Evolutionary conservation across 2,888 invertebrate species (phyloP).

Genomic region (Eupithecia subfuscata): DNA sequence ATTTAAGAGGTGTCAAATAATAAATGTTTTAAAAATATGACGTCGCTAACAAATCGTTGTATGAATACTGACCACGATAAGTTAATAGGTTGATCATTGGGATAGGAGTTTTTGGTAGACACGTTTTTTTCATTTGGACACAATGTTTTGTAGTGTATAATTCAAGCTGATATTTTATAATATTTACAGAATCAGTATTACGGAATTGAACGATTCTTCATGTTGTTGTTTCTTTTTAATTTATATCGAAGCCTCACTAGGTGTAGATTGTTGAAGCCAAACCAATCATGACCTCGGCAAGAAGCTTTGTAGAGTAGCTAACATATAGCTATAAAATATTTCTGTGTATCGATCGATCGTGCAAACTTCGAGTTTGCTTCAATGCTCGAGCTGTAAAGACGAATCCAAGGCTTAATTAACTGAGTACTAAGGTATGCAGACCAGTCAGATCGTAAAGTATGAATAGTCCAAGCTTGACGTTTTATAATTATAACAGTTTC

Average conservation of each 20-base stretch:
- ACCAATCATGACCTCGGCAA: slow-evolving; percentile 26
- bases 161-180: not conserved
- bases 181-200: not conserved
- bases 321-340: slow-evolving; percentile 28
- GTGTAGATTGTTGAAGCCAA: slow-evolving; percentile 22
- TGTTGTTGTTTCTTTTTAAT: slow-evolving; percentile 12
- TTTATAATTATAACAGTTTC: not conserved
- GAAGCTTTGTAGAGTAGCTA: slow-evolving; percentile 5
- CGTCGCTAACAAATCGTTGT: not conserved
- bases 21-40: not conserved
- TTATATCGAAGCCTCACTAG: not conserved
- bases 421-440: slow-evolving; percentile 1
- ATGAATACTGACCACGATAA: not conserved
- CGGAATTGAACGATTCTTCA: not conserved
- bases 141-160: not conserved
- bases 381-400: slow-evolving; percentile 14
- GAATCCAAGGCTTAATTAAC: slow-evolving; percentile 30
- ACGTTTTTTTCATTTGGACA: not conserved
- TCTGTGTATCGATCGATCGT: slow-evolving; percentile 28
- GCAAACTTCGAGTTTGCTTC: slow-evolving; percentile 20
- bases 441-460: not conserved
- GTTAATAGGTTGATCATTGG: not conserved
- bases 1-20: not conserved
- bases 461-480: not conserved
- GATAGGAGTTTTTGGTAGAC: not conserved